Evolutionary conservation across 1,140 invertebrate genomes (phyloP), one percentile per base, ranked within the genome.

Genomic region (Papilio polytes): DNA sequence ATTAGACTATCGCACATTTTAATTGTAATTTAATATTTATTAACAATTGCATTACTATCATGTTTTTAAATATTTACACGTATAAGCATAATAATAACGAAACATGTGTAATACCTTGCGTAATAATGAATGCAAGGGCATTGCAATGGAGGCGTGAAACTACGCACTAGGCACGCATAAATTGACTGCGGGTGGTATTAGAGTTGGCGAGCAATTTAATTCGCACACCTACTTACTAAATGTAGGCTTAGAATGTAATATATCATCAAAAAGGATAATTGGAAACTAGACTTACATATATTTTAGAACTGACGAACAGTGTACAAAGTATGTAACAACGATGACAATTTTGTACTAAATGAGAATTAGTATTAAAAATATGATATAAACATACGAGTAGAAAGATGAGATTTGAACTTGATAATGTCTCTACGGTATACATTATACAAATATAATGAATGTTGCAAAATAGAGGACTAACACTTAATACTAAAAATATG

Each of bases 71-170:
- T 13, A 13, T 66, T 31, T 31, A 12, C 0, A 12, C 26, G 36
- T 2, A 13, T 36, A 70, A 63, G 22, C 63, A 36, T 70, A 7
- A 63, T 63, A 63, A 63, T 63, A 13, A 70, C 26, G 63, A 31
- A 31, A 31, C 63, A 31, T 70, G 73, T 31, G 46, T 22, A 74
- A 74, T 48, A 76, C 18, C 26, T 76, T 48, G 46, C 48, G 44
- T 12, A 76, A 76, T 76, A 51, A 51, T 22, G 13, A 70, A 70
- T 70, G 63, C 22, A 70, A 70, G 63, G 63, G 63, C 63, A 70
- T 70, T 76, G 22, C 46, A 76, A 76, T 76, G 46, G 13, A 51
- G 46, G 44, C 74, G 74, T 48, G 74, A 76, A 76, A 76, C 74
- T 51, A 48, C 74, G 46, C 41, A 76, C 44, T 48, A n/a, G 2